Conservation (phyloP, 2,888 invertebrate species). For the Saturnia japonica region DNA sequence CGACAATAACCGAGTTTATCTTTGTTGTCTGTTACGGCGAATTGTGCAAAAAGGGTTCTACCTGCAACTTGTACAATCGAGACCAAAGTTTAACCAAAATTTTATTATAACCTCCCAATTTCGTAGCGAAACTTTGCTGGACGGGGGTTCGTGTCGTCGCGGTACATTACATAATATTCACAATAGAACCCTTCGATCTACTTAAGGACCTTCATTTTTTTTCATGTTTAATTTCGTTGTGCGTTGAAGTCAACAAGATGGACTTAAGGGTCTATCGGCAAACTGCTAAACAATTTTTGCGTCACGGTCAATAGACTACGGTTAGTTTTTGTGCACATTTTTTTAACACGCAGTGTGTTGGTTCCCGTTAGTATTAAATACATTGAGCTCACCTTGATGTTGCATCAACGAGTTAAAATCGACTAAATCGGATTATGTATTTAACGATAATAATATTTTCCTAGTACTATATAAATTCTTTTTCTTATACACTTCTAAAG, state of each 20-base stretch:
- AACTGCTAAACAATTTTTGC: constrained; percentile 80
- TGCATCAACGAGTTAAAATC: constrained; percentile 48
- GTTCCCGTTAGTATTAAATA: constrained; percentile 57
- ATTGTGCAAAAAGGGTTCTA: constrained; percentile 81
- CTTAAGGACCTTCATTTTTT: constrained; percentile 72
- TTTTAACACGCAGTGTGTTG: constrained; percentile 40
- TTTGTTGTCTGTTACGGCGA: constrained; percentile 66
- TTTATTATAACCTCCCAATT: constrained; percentile 26
- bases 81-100: constrained; percentile 40
- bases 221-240: constrained; percentile 64
- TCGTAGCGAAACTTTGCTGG: constrained; percentile 46
- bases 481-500: neutral
- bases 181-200: constrained; percentile 75
- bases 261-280: constrained; percentile 69
- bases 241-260: constrained; percentile 77
- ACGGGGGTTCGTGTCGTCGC: constrained; percentile 62
- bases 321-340: constrained; percentile 60
- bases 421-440: constrained; percentile 49
- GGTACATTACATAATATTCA: constrained; percentile 80
- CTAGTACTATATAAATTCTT: neutral
- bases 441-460: constrained; percentile 23
- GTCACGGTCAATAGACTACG: constrained; percentile 78
- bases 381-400: constrained; percentile 49
- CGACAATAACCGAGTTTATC: constrained; percentile 61
- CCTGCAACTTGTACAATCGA: constrained; percentile 58